A percentile compares a stretch with the other conserved stretches of the same genome.
Evolutionary conservation across 2,888 invertebrate genomes (phyloP).

Genomic region (Apocheima hispidaria): DNA sequence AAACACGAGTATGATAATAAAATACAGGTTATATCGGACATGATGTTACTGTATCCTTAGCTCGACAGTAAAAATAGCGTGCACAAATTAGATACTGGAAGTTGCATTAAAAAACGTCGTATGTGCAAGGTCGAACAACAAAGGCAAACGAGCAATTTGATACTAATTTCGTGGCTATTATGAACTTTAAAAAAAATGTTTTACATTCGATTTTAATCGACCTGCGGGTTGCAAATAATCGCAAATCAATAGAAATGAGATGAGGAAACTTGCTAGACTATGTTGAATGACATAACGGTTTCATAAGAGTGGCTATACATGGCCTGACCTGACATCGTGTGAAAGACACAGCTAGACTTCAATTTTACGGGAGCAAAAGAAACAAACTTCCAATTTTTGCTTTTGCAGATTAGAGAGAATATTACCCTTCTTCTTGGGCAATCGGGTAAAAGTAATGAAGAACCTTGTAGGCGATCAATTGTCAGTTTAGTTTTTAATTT

Average conservation of each 20-base stretch:
- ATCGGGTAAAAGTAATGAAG: neutral
- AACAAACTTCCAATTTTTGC: too few relatives aligned
- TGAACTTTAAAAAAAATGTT: too few relatives aligned
- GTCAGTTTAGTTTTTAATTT: neutral
- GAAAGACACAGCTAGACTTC: too few relatives aligned
- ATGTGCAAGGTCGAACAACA: conserved; percentile 11
- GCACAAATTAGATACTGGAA: conserved; percentile 2
- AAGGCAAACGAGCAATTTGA: conserved; percentile 11
- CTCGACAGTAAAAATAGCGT: neutral
- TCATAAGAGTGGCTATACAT: too few relatives aligned
- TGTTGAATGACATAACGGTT: too few relatives aligned
- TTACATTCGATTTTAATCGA: too few relatives aligned
- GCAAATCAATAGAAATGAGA: neutral
- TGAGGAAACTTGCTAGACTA: too few relatives aligned
- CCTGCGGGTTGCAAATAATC: too few relatives aligned
- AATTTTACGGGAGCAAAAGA: too few relatives aligned
- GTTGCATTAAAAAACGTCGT: neutral
- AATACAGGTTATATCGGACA: neutral
- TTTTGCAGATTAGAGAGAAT: too few relatives aligned
- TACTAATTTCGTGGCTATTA: conserved; percentile 4
- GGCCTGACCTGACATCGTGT: too few relatives aligned
- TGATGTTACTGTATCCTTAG: neutral
- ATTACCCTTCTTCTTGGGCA: too few relatives aligned
- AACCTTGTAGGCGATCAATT: neutral
- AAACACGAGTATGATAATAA: neutral